phyloP scores from a whole-genome alignment of 2,797 vertebrate species.

The Platyrinchus mystaceus region DNA sequence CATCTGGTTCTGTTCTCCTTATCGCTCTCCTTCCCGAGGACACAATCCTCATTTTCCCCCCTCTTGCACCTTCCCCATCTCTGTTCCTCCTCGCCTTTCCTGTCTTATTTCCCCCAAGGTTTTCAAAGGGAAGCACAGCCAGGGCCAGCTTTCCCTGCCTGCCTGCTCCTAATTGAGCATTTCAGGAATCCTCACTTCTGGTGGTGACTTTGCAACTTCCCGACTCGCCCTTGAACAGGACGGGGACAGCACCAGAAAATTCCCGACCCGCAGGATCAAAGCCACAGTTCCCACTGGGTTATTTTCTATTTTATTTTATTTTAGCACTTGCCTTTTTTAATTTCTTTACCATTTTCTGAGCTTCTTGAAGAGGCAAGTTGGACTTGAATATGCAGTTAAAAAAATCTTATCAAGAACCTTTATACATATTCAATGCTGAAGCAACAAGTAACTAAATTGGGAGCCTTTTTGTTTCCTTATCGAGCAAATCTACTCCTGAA shows the following conservation, averaged over 20 bases:
- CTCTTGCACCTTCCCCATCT: not conserved
- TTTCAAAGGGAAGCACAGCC: conserved; percentile 33
- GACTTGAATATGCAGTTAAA: not conserved
- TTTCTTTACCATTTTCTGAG: not conserved
- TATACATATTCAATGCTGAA: conserved; percentile 32
- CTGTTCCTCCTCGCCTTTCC: conserved; percentile 15
- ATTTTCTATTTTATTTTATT: not conserved
- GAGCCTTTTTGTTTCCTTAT: conserved; percentile 62
- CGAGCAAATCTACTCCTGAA: conserved; percentile 46
- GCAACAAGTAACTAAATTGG: conserved; percentile 68
- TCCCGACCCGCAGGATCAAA: not conserved
- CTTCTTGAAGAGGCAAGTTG: not conserved
- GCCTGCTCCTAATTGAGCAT: not conserved
- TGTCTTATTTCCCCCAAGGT: conserved; percentile 48
- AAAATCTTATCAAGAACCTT: conserved; percentile 23
- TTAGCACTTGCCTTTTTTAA: not conserved
- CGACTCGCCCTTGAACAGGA: rapidly evolving
- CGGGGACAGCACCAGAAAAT: not conserved
- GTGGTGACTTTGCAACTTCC: not conserved
- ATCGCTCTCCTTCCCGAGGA: conserved; percentile 20
- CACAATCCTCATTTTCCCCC: not conserved
- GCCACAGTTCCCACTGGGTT: not conserved
- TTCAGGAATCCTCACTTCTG: conserved; percentile 6
- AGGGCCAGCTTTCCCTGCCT: conserved; percentile 19
- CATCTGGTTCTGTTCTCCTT: conserved; percentile 60